Base-by-base conservation (phyloP, 2,797 vertebrate genomes). In the Siniperca undulata region DNA sequence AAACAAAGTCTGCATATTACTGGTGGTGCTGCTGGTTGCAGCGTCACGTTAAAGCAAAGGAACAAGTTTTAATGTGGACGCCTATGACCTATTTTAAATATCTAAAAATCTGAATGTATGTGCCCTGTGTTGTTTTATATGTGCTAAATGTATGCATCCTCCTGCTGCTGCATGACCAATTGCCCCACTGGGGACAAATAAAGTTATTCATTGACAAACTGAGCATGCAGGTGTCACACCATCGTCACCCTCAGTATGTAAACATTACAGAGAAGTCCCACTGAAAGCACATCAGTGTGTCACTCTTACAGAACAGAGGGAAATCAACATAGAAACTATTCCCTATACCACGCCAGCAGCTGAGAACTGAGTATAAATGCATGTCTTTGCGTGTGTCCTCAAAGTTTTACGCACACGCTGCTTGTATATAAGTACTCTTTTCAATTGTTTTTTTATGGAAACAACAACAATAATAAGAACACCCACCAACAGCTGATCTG, bases 41-140 rank as follows among this genome's bases (percentile, higher is more conserved):
- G 81, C 16, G 2, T 5, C 81, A 40, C 7, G 80, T 79, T 70
- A 75, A 85, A 70, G 30, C n/a, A 6, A 24, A 55, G 59, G 79
- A 80, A 78, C 67, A 70, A 76, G 75, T 74, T 84, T 81, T 86
- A 91, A 91, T 77, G 82, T 82, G 78, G 72, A 74, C 76, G 72
- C 69, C 68, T 40, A 69, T 62, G 78, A 77, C 84, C 66, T 1
- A 36, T 65, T 82, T 85, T 69, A 72, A 87, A 84, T 62, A 74
- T 69, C 53, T 69, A 42, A 72, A 74, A 42, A 12, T 74, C 62
- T 69, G 7, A 36, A 36, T 36, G 36, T 7, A 36, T 7, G 36
- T 36, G 36, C 36, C 36, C 36, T 36, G 36, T 5, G 36, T 36
- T 36, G 36, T 7, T 36, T 36, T 36, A 36, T 7, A 7, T 36